These are phyloP conservation scores for Rutilus rutilus DNA, from an alignment of 2,113 vertebrate genomes.

Conservation along the genomic window DNA sequence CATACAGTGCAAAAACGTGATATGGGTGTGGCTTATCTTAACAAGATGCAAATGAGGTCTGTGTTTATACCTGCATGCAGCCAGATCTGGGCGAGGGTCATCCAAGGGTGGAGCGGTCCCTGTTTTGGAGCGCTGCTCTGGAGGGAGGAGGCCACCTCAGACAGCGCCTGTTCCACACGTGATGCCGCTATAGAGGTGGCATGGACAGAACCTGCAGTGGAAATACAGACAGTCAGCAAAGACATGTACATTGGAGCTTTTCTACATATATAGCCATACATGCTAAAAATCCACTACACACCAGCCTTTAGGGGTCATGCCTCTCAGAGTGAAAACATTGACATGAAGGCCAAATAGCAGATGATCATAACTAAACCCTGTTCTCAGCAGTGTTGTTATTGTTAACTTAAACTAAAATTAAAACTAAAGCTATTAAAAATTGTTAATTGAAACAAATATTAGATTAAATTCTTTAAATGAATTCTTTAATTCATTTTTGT, in stretches of 20 bases:
- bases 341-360: not conserved
- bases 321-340: not conserved
- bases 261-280: not conserved
- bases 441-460: not conserved
- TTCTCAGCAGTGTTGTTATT: not conserved
- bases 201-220: slow-evolving; percentile 88
- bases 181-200: slow-evolving; percentile 96
- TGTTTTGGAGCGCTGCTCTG: slow-evolving; percentile 97
- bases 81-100: slow-evolving; percentile 99
- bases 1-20: not conserved
- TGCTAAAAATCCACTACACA: not conserved
- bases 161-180: slow-evolving; percentile 95
- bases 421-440: not conserved
- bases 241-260: not conserved
- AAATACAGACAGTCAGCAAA: slow-evolving; percentile 24
- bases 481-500: no score
- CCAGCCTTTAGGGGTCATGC: not conserved
- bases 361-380: not conserved
- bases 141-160: slow-evolving; percentile 94
- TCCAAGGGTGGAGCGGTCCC: slow-evolving; percentile 95
- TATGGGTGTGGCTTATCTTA: not conserved
- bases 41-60: not conserved
- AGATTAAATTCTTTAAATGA: not conserved
- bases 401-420: not conserved
- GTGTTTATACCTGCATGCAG: slow-evolving; percentile 91